phyloP scores from a whole-genome alignment of 2,797 vertebrate genomes.

The Sebastes matsubarae region DNA sequence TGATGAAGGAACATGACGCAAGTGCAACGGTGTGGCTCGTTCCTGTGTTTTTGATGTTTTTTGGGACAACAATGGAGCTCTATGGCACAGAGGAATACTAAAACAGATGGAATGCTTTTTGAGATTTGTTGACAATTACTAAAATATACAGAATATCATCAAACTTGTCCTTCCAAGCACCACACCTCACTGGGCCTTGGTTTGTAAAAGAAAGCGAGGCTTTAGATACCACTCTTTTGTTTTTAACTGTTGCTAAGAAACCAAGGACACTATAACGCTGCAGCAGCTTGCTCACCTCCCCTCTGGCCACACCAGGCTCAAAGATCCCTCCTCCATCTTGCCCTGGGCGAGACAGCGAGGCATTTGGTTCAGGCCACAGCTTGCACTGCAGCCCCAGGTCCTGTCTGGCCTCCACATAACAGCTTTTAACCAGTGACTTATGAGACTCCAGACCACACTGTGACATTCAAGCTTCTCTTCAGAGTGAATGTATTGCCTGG shows the following conservation, averaged over 20 bases:
- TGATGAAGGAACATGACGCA: background rate
- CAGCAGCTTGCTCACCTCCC: conserved; percentile 57
- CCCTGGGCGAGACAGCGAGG: conserved; percentile 72
- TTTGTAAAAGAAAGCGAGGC: background rate
- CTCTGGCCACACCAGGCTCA: conserved; percentile 37
- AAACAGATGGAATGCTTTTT: background rate
- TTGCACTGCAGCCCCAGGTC: conserved; percentile 72
- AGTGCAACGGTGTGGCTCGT: background rate
- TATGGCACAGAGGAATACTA: background rate
- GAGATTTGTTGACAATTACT: background rate
- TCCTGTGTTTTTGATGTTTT: background rate
- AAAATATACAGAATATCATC: background rate
- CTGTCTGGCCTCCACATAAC: conserved; percentile 79
- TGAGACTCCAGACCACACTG: conserved; percentile 51
- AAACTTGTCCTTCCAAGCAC: background rate
- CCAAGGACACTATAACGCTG: conserved; percentile 68
- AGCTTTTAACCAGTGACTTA: conserved; percentile 78
- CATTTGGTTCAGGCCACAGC: conserved; percentile 84
- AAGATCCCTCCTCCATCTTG: conserved; percentile 47
- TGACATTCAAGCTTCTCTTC: conserved; percentile 54
- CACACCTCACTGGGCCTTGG: background rate
- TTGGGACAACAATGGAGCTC: background rate
- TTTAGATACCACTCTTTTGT: conserved; percentile 61
- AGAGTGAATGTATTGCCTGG: background rate
- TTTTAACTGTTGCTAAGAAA: conserved; percentile 73